Percentiles rank a stretch among this genome's conserved stretches.
These are phyloP conservation scores for Phragmatobia fuliginosa DNA, from an alignment of 2,888 invertebrate genomes.

Conservation along the genomic window DNA sequence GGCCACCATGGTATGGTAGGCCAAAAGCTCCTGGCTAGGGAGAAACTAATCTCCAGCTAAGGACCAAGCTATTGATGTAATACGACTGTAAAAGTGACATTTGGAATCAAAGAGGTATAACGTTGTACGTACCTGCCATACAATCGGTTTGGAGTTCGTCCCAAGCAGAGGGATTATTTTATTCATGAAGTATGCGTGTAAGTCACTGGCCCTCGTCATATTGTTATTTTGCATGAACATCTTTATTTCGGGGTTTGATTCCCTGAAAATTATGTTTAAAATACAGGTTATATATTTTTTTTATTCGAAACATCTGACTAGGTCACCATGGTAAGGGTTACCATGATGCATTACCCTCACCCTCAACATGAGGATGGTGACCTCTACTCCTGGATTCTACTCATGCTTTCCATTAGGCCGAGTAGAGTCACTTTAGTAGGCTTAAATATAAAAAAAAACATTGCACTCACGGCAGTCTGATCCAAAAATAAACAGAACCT, in stretches of 20 bases:
- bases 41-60: background rate
- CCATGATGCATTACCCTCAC: no score
- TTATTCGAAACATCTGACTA: no score
- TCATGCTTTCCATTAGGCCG: no score
- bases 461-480: no score
- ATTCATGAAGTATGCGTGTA: conserved; percentile 73
- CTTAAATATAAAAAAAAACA: no score
- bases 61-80: background rate
- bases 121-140: conserved; percentile 71
- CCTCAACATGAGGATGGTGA: no score
- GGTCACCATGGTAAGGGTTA: no score
- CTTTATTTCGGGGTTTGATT: conserved; percentile 65
- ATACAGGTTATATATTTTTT: background rate
- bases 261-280: conserved; percentile 55
- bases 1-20: no score
- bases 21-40: no score
- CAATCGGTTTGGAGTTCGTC: conserved; percentile 61
- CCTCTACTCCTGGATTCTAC: no score
- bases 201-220: conserved; percentile 52
- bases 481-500: no score
- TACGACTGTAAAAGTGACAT: background rate
- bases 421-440: no score
- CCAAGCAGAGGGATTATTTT: conserved; percentile 67
- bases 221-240: conserved; percentile 68
- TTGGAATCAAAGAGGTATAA: background rate